Percentiles rank a stretch among this genome's conserved stretches.
These are phyloP conservation scores for Tetrax tetrax DNA, from an alignment of 2,113 vertebrate species.

Conservation along the genomic window DNA sequence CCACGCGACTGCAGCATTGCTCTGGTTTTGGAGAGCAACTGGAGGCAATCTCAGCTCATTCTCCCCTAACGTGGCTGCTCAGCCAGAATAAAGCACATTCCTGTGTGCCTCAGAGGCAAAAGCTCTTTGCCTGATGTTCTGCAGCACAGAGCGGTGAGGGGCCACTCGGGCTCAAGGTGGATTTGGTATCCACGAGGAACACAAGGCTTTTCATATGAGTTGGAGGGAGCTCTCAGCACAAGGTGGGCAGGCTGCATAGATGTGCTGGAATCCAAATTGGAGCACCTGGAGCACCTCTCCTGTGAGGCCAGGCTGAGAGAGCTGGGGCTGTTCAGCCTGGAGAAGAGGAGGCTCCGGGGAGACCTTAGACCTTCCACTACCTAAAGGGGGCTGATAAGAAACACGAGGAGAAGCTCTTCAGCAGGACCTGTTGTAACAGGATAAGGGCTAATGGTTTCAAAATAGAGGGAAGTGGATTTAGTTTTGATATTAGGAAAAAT, in stretches of 20 bases:
- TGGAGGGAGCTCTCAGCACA: background rate
- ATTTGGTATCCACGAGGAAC: background rate
- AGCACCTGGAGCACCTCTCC: too few species aligned
- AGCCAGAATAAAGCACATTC: background rate
- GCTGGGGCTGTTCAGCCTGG: too few species aligned
- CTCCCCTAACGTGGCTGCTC: background rate
- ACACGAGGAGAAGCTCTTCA: too few species aligned
- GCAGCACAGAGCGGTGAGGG: fast-evolving
- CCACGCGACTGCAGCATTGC: background rate
- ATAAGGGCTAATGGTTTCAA: too few species aligned
- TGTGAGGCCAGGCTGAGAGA: too few species aligned
- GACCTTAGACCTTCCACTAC: too few species aligned
- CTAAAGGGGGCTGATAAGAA: too few species aligned
- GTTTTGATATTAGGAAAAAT: too few species aligned
- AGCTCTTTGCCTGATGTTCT: background rate
- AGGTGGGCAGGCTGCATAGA: background rate
- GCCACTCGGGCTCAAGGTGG: background rate
- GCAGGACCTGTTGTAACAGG: too few species aligned
- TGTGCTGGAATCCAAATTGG: background rate
- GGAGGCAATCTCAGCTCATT: background rate
- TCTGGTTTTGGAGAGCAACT: background rate
- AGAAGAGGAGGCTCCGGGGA: too few species aligned
- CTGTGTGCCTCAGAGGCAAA: background rate
- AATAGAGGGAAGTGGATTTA: too few species aligned
- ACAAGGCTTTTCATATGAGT: fast-evolving